A percentile compares a stretch with the other conserved stretches of the same genome.
phyloP scores from a whole-genome alignment of 2,797 vertebrate genomes.

The Ctenosaura bakeri region DNA sequence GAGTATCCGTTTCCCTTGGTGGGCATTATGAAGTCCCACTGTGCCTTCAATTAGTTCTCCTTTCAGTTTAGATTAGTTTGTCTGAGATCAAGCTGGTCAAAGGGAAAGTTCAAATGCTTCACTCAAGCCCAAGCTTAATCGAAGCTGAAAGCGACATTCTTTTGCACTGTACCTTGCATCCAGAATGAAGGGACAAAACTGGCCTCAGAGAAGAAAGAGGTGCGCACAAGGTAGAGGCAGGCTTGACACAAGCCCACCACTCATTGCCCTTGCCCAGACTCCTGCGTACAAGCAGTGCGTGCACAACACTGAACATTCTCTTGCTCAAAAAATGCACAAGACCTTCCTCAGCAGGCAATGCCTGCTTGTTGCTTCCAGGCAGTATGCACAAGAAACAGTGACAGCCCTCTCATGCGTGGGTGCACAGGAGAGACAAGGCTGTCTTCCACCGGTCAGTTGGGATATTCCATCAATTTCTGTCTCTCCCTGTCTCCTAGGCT shows the following conservation, averaged over 20 bases:
- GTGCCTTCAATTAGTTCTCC: constrained; percentile 26
- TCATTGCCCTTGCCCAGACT: too few relatives aligned
- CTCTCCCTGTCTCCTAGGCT: background rate
- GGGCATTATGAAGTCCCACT: background rate
- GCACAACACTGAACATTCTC: too few relatives aligned
- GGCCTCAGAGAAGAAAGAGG: background rate
- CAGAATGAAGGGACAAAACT: background rate
- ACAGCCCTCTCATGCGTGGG: background rate
- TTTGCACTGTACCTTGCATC: background rate
- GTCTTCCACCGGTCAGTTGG: background rate
- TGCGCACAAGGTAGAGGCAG: background rate
- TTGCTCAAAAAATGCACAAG: background rate
- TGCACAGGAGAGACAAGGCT: background rate
- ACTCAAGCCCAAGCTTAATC: background rate
- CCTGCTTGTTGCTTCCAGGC: background rate
- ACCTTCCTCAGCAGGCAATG: background rate
- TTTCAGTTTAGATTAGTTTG: constrained; percentile 32
- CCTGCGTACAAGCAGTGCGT: too few relatives aligned
- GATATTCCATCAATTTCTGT: background rate
- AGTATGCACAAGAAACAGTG: background rate
- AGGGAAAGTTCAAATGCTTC: background rate
- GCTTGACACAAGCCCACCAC: background rate
- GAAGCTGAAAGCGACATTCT: background rate
- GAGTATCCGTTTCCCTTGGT: constrained; percentile 1
- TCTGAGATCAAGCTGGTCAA: background rate